A percentile compares a stretch with the other conserved stretches of the same genome.
phyloP scores from a whole-genome alignment of 2,888 invertebrate genomes.

The Eupithecia vulgata region DNA sequence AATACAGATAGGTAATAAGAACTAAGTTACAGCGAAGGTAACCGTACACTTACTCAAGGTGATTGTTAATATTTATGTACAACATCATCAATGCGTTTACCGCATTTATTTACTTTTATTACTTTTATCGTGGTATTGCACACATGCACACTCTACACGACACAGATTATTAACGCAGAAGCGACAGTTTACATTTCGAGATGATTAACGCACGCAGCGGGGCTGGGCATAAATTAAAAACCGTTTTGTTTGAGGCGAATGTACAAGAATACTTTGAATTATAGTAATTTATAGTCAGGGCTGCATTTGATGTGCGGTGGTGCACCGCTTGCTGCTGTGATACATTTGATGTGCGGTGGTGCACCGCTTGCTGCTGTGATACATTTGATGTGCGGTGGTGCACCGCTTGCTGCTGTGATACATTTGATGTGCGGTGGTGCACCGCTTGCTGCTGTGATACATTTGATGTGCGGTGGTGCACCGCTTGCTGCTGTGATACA shows the following conservation, averaged over 20 bases:
- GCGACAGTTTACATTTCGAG: slow-evolving; percentile 7
- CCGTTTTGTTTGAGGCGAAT: slow-evolving; percentile 24
- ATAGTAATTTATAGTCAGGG: slow-evolving; percentile 7
- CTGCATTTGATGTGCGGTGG: slow-evolving; percentile 13
- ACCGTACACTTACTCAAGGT: not conserved
- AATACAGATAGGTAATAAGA: not conserved
- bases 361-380: not conserved
- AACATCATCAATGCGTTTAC: not conserved
- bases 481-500: no score
- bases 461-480: no score
- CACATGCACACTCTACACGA: not conserved
- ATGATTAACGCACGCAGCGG: slow-evolving; percentile 19
- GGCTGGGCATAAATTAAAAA: slow-evolving; percentile 20
- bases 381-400: slow-evolving; percentile 11
- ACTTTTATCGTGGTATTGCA: not conserved
- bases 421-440: slow-evolving; percentile 11
- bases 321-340: not conserved
- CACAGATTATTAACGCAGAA: slow-evolving; percentile 9
- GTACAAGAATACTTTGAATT: slow-evolving; percentile 15
- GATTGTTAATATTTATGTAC: not conserved
- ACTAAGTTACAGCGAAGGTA: not conserved
- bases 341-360: slow-evolving; percentile 11
- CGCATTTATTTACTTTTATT: not conserved
- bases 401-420: not conserved
- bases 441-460: not conserved